phyloP scores from a whole-genome alignment of 2,888 invertebrate genomes.

The Lymantria monacha region DNA sequence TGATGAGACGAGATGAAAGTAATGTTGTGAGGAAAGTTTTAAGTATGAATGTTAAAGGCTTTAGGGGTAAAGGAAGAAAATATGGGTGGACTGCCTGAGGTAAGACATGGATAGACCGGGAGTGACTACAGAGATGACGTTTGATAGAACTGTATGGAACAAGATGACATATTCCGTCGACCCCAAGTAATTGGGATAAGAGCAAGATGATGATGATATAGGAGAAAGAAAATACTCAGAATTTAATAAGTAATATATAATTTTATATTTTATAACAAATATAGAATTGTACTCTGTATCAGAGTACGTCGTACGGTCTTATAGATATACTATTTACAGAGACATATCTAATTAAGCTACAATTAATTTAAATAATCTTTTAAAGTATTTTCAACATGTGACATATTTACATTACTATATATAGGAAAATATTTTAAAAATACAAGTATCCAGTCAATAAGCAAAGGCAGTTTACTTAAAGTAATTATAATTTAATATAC shows the following conservation, averaged over 20 bases:
- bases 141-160: no score
- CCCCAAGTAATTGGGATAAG: no score
- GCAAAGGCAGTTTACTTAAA: conserved; percentile 61
- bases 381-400: conserved; percentile 31
- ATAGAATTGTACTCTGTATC: conserved; percentile 69
- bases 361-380: conserved; percentile 63
- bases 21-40: no score
- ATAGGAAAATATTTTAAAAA: conserved; percentile 46
- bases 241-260: conserved; percentile 55
- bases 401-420: conserved; percentile 31
- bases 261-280: conserved; percentile 82
- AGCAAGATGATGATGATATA: no score
- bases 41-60: no score
- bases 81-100: no score
- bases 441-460: conserved; percentile 61
- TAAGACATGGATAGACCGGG: no score
- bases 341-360: conserved; percentile 55
- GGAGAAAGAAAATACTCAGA: conserved; percentile 34
- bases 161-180: no score
- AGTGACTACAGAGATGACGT: no score
- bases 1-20: no score
- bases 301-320: conserved; percentile 58
- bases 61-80: no score
- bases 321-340: conserved; percentile 70
- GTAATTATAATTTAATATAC: conserved; percentile 28